Evolutionary conservation across 2,797 vertebrate species (phyloP).

Genomic region (Pantherophis vulpinus): DNA sequence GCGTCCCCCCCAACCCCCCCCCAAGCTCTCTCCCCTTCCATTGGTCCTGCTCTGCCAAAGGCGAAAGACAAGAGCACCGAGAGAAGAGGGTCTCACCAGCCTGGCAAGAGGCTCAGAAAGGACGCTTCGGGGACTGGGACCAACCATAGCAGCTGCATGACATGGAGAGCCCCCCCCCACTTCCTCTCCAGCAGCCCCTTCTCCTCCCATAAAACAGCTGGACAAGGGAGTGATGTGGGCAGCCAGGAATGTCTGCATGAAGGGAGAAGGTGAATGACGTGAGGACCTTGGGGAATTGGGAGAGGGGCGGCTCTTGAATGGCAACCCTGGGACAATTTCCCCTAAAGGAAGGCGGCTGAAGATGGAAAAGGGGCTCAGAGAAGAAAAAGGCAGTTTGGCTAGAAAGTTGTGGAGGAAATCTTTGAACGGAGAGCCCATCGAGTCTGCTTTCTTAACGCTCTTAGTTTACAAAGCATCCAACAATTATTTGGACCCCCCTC

Average conservation of each 20-base stretch:
- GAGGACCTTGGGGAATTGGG: neutral
- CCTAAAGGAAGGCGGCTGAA: neutral
- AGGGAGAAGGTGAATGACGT: neutral
- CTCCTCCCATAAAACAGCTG: neutral
- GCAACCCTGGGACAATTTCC: neutral
- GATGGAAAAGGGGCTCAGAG: neutral
- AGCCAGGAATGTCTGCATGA: neutral
- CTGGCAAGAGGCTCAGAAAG: neutral
- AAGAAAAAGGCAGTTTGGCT: neutral
- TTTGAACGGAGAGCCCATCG: neutral
- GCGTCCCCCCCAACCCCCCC: neutral
- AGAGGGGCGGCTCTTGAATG: neutral
- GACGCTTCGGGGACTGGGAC: accelerated
- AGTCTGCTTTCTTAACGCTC: neutral
- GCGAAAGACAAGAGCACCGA: neutral
- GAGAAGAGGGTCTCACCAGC: neutral
- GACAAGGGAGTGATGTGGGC: neutral
- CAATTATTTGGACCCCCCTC: neutral
- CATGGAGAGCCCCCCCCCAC: neutral
- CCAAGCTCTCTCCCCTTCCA: neutral
- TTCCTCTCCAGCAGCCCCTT: neutral
- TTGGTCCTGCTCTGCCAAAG: neutral
- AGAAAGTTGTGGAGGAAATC: neutral
- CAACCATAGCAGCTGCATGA: neutral
- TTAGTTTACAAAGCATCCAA: neutral